Conservation (phyloP, 1,140 invertebrate genomes). For the Drosophila mojavensis region DNA sequence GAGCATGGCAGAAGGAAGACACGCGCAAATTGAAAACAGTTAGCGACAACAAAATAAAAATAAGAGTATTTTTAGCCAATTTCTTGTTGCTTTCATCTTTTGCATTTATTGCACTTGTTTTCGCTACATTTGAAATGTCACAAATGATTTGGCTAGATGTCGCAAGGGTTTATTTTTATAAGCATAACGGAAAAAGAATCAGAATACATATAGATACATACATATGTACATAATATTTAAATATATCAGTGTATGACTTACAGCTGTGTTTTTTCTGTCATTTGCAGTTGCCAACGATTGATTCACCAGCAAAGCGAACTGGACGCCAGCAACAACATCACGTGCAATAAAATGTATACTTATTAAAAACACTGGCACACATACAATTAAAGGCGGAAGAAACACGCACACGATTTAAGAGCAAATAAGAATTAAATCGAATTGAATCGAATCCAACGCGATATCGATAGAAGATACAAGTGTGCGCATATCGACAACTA, state of each 20-base stretch:
- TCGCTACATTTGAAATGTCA: neutral
- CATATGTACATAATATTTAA: too few relatives aligned
- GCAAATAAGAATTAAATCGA: constrained; percentile 12
- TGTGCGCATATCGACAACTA: constrained; percentile 32
- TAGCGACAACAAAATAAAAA: constrained; percentile 15
- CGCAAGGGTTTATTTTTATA: constrained; percentile 29
- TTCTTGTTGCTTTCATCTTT: neutral
- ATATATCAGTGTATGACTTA: constrained; percentile 19
- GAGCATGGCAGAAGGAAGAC: neutral
- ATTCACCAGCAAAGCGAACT: constrained; percentile 13
- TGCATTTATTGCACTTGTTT: constrained; percentile 33
- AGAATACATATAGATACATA: constrained; percentile 2
- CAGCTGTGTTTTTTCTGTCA: constrained; percentile 30
- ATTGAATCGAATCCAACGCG: constrained; percentile 11
- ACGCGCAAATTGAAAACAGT: neutral
- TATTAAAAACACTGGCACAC: constrained; percentile 17
- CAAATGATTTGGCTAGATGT: neutral
- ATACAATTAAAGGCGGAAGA: constrained; percentile 3
- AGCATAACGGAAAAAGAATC: neutral
- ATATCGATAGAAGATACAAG: constrained; percentile 15
- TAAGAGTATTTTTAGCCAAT: neutral
- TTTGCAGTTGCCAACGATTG: constrained; percentile 43
- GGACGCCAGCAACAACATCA: constrained; percentile 13
- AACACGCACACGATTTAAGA: neutral
- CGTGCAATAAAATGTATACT: constrained; percentile 44